Evolutionary conservation across 2,113 vertebrate genomes (phyloP).

Genomic region (Mustela nigripes): DNA sequence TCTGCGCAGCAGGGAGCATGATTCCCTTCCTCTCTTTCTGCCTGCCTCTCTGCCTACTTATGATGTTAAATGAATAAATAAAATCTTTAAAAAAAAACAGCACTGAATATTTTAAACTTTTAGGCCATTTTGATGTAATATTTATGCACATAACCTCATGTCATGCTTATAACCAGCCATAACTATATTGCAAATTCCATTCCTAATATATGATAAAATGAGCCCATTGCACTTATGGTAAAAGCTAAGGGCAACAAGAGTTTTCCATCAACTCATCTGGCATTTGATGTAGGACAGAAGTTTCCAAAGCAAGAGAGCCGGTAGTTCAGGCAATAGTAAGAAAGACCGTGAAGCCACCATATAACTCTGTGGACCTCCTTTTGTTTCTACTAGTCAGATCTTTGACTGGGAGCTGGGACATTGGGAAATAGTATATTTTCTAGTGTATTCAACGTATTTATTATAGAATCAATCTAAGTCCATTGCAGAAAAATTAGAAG

Average conservation of each 20-base stretch:
- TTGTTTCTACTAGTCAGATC: background rate
- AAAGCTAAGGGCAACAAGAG: background rate
- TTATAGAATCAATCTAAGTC: background rate
- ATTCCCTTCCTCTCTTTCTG: too few relatives aligned
- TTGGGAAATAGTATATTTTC: background rate
- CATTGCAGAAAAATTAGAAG: background rate
- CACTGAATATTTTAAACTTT: constrained; percentile 5
- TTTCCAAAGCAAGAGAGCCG: background rate
- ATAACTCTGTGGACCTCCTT: background rate
- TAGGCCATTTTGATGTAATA: background rate
- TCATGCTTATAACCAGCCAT: background rate
- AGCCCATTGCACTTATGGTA: background rate
- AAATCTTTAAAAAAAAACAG: background rate
- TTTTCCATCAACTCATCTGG: background rate
- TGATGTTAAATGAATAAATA: too few relatives aligned
- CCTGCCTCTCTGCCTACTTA: too few relatives aligned
- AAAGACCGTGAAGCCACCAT: background rate
- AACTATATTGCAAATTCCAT: background rate
- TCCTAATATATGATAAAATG: background rate
- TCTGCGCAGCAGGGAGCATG: too few relatives aligned
- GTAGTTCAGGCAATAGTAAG: background rate
- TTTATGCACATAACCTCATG: background rate
- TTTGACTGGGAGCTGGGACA: background rate
- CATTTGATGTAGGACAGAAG: background rate
- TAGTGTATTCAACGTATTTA: background rate